phyloP scores from a whole-genome alignment of 53 echinoderm and acorn worm genomes.

The Henricia sp. region DNA sequence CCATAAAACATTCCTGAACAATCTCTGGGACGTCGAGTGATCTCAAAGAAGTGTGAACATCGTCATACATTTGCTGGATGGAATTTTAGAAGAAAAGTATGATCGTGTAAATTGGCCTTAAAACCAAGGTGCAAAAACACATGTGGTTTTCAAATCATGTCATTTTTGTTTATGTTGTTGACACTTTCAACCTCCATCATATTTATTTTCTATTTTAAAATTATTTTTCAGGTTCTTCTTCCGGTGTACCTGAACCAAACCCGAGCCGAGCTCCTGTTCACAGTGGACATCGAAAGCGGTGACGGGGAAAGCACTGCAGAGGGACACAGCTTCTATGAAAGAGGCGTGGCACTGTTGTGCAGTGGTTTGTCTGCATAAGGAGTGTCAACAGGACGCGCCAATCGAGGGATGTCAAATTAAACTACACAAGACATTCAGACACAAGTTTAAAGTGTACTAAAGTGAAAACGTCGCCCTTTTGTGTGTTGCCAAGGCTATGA shows the following conservation, averaged over 20 bases:
- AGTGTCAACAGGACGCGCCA: background rate
- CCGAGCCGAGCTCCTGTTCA: constrained; percentile 94
- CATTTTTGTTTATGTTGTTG: background rate
- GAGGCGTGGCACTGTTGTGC: constrained; percentile 94
- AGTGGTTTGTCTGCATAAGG: constrained; percentile 87
- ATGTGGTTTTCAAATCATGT: background rate
- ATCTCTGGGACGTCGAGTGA: too few relatives aligned
- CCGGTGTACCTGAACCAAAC: constrained; percentile 99
- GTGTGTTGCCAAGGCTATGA: background rate
- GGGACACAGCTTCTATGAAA: constrained; percentile 94
- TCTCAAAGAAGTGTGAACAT: too few relatives aligned
- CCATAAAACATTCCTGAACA: too few relatives aligned
- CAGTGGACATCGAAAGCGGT: constrained; percentile 82
- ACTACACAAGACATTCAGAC: too few relatives aligned
- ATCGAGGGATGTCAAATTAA: background rate
- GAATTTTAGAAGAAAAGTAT: too few relatives aligned
- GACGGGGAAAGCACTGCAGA: constrained; percentile 52
- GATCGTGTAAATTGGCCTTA: background rate
- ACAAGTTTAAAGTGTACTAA: background rate
- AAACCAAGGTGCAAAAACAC: background rate
- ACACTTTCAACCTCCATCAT: too few relatives aligned
- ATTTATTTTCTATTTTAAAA: background rate
- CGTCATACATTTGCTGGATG: too few relatives aligned
- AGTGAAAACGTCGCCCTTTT: background rate
- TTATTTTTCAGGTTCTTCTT: constrained; percentile 69